These are phyloP conservation scores for Myotis lucifugus DNA, from an alignment of 2,113 vertebrate species.

Conservation along the genomic window DNA sequence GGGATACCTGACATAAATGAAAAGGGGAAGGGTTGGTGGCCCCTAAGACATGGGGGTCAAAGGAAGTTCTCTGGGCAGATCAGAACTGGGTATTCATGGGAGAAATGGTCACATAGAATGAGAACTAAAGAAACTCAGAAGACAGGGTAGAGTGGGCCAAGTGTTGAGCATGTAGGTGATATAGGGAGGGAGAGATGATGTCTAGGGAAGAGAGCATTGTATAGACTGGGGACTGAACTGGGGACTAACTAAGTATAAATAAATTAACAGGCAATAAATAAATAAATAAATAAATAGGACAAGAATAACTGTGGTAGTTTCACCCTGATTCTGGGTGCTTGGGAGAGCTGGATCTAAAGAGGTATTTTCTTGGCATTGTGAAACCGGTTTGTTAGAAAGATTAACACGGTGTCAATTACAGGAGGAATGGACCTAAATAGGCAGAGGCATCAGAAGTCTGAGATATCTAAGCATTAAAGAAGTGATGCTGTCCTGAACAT, in stretches of 20 bases:
- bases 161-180: background rate
- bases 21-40: background rate
- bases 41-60: background rate
- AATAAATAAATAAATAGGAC: too few species aligned
- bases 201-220: constrained; percentile 72
- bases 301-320: background rate
- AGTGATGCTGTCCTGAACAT: background rate
- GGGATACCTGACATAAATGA: background rate
- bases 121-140: background rate
- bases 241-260: constrained; percentile 82
- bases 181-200: background rate
- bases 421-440: background rate
- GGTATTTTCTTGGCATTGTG: background rate
- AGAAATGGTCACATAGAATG: too few species aligned
- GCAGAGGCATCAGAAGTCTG: background rate
- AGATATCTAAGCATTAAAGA: background rate
- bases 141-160: background rate
- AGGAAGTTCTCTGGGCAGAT: background rate
- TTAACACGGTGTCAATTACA: background rate
- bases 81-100: too few species aligned
- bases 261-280: constrained; percentile 76
- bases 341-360: background rate
- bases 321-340: background rate
- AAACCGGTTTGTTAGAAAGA: background rate
- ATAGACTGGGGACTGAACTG: constrained; percentile 73